Evolutionary conservation across 2,888 invertebrate genomes (phyloP), one percentile per base, ranked within the genome.

Genomic region (Saturnia pavonia): DNA sequence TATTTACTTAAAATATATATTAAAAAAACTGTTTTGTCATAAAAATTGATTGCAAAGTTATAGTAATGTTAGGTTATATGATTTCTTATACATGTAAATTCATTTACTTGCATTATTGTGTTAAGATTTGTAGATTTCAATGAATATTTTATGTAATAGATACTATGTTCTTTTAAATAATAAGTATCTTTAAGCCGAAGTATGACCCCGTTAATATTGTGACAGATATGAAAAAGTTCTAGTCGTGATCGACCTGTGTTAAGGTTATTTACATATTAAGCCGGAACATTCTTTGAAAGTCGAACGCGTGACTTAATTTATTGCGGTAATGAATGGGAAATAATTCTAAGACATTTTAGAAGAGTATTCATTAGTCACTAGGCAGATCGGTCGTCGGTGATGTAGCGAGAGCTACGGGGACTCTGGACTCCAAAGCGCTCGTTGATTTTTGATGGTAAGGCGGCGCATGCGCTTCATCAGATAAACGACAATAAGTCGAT

Each of bases 401-500:
- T 78, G 82, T 74, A 70, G 78, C 75, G 73, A 76, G 72, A 72
- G 71, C 74, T 57, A 73, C 77, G 73, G 77, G 74, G 71, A 66
- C 48, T 68, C 65, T 67, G 57, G 25, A 45, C 69, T 69, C 60
- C 34, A 9, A 48, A 73, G 74, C 76, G 72, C 68, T 74, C 73
- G 72, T 65, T 75, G 79, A 77, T 77, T 80, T 79, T 77, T 73
- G 77, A 72, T 73, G 74, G 76, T 75, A 74, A 72, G 40, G 73
- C 74, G 73, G 80, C 78, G 78, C 77, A 74, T 78, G 84, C 85
- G 82, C 88, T 86, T 87, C 90, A 91, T 92, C 92, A 85, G 92
- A 92, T 92, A 93, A 92, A 88, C 86, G 85, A 89, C 90, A 90
- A 91, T 91, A 90, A 90, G 88, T 88, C 88, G 89, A 88, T 89